These are phyloP conservation scores for Astropecten irregularis DNA, from an alignment of 53 echinoderm and acorn worm genomes.

Conservation along the genomic window DNA sequence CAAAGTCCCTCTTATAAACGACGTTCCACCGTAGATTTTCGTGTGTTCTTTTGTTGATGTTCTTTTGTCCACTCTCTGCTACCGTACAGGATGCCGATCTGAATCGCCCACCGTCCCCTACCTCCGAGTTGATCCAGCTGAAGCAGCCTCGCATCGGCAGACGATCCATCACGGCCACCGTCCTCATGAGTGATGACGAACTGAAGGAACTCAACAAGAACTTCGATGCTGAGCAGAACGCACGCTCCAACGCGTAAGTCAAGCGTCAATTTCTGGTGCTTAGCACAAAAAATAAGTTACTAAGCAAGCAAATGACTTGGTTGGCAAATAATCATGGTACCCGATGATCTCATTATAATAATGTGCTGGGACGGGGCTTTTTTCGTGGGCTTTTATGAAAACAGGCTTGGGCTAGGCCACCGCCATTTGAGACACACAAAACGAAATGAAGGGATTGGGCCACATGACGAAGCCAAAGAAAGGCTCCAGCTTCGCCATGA, in stretches of 20 bases:
- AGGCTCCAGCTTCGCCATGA: too few relatives aligned
- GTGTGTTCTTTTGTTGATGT: not conserved
- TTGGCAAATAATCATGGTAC: too few relatives aligned
- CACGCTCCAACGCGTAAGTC: conserved; percentile 34
- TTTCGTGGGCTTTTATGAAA: not conserved
- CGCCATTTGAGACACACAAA: too few relatives aligned
- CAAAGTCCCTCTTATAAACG: too few relatives aligned
- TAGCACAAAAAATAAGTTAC: too few relatives aligned
- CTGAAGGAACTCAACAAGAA: conserved; percentile 36
- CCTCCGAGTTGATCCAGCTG: conserved; percentile 30
- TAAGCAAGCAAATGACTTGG: too few relatives aligned
- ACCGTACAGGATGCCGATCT: conserved; percentile 38
- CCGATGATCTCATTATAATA: too few relatives aligned
- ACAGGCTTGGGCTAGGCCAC: too few relatives aligned
- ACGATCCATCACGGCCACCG: conserved; percentile 91
- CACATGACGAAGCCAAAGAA: too few relatives aligned
- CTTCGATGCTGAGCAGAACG: conserved; percentile 19
- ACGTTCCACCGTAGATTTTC: too few relatives aligned
- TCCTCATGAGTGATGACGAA: conserved; percentile 85
- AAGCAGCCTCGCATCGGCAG: conserved; percentile 47
- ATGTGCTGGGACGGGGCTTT: not conserved
- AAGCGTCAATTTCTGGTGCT: not conserved
- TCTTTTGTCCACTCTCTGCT: not conserved
- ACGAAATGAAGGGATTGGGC: too few relatives aligned
- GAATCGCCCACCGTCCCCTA: conserved; percentile 33